Evolutionary conservation across 2,113 vertebrate species (phyloP), one percentile per base, ranked within the genome.

Genomic region (Mobula birostris): DNA sequence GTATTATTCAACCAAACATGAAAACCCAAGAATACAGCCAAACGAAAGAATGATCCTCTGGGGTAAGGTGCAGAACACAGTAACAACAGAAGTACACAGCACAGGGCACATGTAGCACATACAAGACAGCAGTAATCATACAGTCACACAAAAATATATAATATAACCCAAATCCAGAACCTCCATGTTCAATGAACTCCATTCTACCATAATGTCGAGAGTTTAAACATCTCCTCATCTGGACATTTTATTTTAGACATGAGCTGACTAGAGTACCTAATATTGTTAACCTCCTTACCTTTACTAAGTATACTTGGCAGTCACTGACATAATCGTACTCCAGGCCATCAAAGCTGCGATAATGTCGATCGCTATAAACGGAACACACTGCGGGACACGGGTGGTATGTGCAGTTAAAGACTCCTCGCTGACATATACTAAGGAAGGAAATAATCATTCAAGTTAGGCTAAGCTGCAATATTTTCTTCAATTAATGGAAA

Each of bases 311-410:
- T 94, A 97, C 97, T 95, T 99, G 98, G 95, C 99, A 99, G 96
- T 99, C 98, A 94, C 98, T 98, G 95, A 98, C 95, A 94, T 98
- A 99, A 95, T 99, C 99, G 94, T 99, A 99, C 94, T 99, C 99
- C 72, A 99, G 94, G 7, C 98, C 99, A 8, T 99, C 99, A 94
- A 99, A 99, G 74, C 98, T 99, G 94, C 99, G 97, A 95, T 99
- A 99, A 95, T 99, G 99, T 24, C 98, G 96, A 95, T 99, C 98
- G 9, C 98, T 99, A 95, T 99, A 99, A 80, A 99, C 85, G 0
- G 98, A 99, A 94, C 99, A 99, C 24, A 99, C 97, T 15, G 98
- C 98, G 15, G 99, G 98, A 95, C 99, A 99, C 0, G 98, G 98
- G 61, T 97, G 98, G 95, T 98, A 98, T 7, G 98, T 99, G 95